Conservation (phyloP, 2,797 vertebrate species). For the Erpetoichthys calabaricus region DNA sequence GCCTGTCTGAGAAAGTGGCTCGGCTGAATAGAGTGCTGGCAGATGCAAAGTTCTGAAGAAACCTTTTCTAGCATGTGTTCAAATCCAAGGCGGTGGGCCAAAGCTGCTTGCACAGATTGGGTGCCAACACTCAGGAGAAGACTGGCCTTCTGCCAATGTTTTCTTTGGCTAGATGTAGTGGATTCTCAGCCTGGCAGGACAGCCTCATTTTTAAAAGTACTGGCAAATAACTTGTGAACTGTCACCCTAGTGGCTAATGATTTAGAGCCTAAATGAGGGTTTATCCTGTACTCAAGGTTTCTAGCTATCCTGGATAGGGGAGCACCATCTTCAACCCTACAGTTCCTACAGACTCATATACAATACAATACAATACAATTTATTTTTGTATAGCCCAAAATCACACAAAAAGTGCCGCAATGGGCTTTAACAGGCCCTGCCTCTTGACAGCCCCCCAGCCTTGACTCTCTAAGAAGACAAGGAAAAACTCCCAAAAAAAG, state of each 20-base stretch:
- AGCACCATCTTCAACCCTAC: no score
- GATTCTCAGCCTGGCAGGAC: slow-evolving; percentile 62
- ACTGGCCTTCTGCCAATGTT: slow-evolving; percentile 58
- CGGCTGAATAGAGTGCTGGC: no score
- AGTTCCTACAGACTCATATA: no score
- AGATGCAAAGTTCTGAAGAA: slow-evolving; percentile 29
- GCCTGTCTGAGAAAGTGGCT: no score
- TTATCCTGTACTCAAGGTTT: slow-evolving; percentile 51
- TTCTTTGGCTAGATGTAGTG: slow-evolving; percentile 60
- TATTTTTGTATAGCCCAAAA: no score
- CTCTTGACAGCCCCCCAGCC: no score
- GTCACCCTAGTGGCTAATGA: slow-evolving; percentile 55
- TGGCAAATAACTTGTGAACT: slow-evolving; percentile 44
- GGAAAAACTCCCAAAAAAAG: no score
- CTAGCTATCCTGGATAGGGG: no score
- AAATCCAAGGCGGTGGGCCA: slow-evolving; percentile 42
- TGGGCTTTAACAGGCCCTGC: no score
- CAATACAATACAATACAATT: no score
- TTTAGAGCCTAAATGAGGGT: slow-evolving; percentile 60
- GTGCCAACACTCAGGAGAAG: slow-evolving; percentile 49
- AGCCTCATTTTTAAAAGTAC: slow-evolving; percentile 43
- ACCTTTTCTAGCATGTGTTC: slow-evolving; percentile 41
- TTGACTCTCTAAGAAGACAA: no score
- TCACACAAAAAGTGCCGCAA: no score
- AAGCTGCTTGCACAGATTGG: slow-evolving; percentile 42